Percentiles rank a stretch among this genome's conserved stretches.
These are phyloP conservation scores for Diaphora mendica DNA, from an alignment of 2,888 invertebrate genomes.

Conservation along the genomic window DNA sequence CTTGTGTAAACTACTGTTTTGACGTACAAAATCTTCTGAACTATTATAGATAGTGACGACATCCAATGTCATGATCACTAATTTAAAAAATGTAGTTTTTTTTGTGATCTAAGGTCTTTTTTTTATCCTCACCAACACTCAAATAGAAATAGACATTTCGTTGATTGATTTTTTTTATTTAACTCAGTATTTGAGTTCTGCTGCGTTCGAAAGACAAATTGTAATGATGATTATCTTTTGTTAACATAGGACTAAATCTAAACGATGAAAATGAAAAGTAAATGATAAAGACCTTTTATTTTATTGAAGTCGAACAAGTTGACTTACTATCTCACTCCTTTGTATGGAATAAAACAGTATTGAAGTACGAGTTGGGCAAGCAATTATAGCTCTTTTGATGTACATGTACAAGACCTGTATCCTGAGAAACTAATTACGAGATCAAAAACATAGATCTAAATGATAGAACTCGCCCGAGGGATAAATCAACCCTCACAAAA, in stretches of 20 bases:
- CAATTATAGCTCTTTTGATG: slow-evolving; percentile 17
- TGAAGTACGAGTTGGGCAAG: neutral
- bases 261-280: neutral
- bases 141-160: neutral
- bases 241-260: neutral
- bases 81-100: neutral
- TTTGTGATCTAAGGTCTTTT: neutral
- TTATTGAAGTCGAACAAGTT: slow-evolving; percentile 14
- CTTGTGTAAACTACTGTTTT: no score
- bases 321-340: slow-evolving; percentile 29
- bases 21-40: no score
- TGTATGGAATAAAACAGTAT: slow-evolving; percentile 20
- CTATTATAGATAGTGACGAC: no score
- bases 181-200: neutral
- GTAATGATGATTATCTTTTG: neutral
- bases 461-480: slow-evolving; percentile 47
- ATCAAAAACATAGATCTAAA: slow-evolving; percentile 61
- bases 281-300: slow-evolving; percentile 11
- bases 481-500: slow-evolving; percentile 49
- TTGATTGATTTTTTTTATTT: neutral
- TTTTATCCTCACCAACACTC: neutral
- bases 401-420: slow-evolving; percentile 45
- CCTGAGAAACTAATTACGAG: slow-evolving; percentile 59
- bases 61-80: neutral
- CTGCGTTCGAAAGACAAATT: neutral